phyloP scores from a whole-genome alignment of 2,888 invertebrate species.

The Microplitis deprimator region DNA sequence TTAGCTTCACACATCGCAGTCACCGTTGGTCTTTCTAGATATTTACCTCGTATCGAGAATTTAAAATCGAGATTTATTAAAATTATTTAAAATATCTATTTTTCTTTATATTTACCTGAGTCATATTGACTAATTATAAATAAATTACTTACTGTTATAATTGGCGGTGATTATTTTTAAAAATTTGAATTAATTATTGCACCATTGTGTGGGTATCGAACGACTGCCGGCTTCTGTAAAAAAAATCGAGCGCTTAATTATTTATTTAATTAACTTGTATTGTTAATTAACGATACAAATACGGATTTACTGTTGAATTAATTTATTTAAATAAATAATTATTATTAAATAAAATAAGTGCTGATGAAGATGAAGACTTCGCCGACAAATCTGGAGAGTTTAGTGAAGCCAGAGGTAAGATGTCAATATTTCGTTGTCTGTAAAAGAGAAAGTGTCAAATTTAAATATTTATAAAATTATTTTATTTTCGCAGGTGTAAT shows the following conservation, averaged over 20 bases:
- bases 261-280: too few relatives aligned
- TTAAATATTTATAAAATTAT: background rate
- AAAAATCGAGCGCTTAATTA: too few relatives aligned
- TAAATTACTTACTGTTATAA: too few relatives aligned
- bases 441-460: background rate
- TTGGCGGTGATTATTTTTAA: too few relatives aligned
- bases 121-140: too few relatives aligned
- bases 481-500: background rate
- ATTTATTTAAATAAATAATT: background rate
- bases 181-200: too few relatives aligned
- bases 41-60: background rate
- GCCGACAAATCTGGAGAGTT: slow-evolving; percentile 58
- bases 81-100: too few relatives aligned
- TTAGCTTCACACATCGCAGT: slow-evolving; percentile 61
- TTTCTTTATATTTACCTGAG: too few relatives aligned
- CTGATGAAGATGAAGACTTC: slow-evolving; percentile 63
- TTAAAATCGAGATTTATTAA: background rate
- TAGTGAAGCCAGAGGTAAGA: slow-evolving; percentile 67
- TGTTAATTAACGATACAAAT: too few relatives aligned
- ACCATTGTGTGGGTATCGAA: too few relatives aligned
- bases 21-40: slow-evolving; percentile 36
- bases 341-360: slow-evolving; percentile 19
- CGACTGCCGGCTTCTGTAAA: too few relatives aligned
- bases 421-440: background rate
- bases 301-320: too few relatives aligned